These are phyloP conservation scores for Callorhinus ursinus DNA, from an alignment of 2,113 vertebrate genomes.

Conservation along the genomic window DNA sequence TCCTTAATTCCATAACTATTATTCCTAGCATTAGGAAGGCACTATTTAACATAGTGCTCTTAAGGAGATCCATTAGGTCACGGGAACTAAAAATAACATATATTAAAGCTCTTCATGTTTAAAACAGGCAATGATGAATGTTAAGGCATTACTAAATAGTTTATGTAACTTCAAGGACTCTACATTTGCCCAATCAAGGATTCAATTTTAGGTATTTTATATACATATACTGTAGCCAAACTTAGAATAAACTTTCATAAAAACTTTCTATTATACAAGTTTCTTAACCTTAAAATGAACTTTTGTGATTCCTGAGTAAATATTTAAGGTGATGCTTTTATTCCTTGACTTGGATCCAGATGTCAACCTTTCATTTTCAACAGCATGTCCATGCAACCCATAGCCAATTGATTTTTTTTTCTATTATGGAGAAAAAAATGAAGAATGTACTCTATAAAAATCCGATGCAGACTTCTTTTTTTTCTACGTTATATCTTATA, in stretches of 20 bases:
- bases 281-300: constrained; percentile 59
- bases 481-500: not conserved
- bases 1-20: constrained; percentile 14
- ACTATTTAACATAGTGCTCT: not conserved
- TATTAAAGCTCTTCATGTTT: constrained; percentile 28
- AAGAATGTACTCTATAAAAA: not conserved
- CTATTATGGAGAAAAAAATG: not conserved
- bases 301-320: constrained; percentile 14
- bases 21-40: not conserved
- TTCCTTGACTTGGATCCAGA: constrained; percentile 32
- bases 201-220: constrained; percentile 3
- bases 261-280: constrained; percentile 30
- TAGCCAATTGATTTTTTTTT: not conserved
- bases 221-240: not conserved
- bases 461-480: not conserved
- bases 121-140: not conserved
- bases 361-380: not conserved
- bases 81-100: not conserved
- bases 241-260: constrained; percentile 43
- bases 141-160: not conserved
- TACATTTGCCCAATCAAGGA: not conserved
- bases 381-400: not conserved
- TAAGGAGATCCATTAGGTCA: constrained; percentile 16
- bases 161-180: constrained; percentile 1
- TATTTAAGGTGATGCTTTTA: constrained; percentile 54